Evolutionary conservation across 2,113 vertebrate species (phyloP), one percentile per base, ranked within the genome.

Genomic region (Miniopterus natalensis): DNA sequence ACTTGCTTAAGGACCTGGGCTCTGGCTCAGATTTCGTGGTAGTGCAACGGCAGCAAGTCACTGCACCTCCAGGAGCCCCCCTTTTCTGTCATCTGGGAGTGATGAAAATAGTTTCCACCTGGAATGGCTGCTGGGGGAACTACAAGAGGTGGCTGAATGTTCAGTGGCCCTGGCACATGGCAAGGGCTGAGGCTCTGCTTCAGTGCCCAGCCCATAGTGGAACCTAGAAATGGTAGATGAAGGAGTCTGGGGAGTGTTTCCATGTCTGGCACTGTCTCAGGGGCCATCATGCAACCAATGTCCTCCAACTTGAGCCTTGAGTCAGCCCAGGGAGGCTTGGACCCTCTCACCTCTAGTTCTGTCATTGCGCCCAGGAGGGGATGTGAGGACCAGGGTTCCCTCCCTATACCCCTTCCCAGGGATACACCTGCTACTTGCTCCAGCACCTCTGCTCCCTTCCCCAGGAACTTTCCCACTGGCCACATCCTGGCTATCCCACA

Each of bases 401-500:
- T 55, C 29, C 31, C n/a, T 81, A 31, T 20, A 4, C 2, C 36
- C 47, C 6, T 47, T 8, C 20, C 49, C 10, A 40, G 66, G 21
- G 47, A 53, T 65, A 73, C 51, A 83, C 86, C 49, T 85, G 77
- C 89, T 77, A 89, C 45, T 5, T 49, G 51, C 65, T 84, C 21
- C 27, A 57, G 84, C 36, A 18, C 66, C 84, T 86, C 71, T 42
- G 27, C 66, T 63, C 51, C 18, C 20, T 36, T 78, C 65, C 51
- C 81, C 11, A 79, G 59, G 68, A 88, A 21, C 79, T 65, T 73
- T 73, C 68, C 63, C 23, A 10, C 89, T 45, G 40, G 92, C 89
- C 91, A 91, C 78, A 92, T 96, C 91, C 92, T 93, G 88, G 79
- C 17, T 0, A 65, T 88, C 55, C 92, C 31, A 5, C 55, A 74